Evolutionary conservation across 2,888 invertebrate species (phyloP).

Genomic region (Temnothorax unifasciatus): DNA sequence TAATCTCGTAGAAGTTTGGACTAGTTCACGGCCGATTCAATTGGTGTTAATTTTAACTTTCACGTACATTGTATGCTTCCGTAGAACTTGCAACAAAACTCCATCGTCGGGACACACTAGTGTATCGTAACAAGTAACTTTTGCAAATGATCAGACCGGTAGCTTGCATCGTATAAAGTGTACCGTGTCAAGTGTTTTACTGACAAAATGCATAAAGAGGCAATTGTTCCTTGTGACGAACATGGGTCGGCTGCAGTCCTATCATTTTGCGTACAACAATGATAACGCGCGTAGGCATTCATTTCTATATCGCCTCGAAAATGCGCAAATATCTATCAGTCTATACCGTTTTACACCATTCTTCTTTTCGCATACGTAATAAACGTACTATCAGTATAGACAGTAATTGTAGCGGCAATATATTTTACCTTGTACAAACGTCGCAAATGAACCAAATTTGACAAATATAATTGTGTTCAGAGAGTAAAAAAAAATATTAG

Average conservation of each 20-base stretch:
- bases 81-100: slow-evolving; percentile 6
- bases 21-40: neutral
- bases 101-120: neutral
- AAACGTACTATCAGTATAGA: neutral
- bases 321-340: neutral
- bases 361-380: slow-evolving; percentile 4
- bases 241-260: neutral
- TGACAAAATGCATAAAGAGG: slow-evolving; percentile 26
- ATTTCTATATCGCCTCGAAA: neutral
- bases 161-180: slow-evolving; percentile 1
- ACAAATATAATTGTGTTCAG: neutral
- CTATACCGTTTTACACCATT: neutral
- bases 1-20: neutral
- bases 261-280: neutral
- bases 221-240: slow-evolving; percentile 1
- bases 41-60: slow-evolving; percentile 13
- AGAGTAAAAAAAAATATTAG: neutral
- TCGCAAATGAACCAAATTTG: neutral
- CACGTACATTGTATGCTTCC: slow-evolving; percentile 3
- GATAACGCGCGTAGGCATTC: neutral
- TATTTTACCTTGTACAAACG: neutral
- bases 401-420: neutral
- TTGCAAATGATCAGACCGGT: slow-evolving; percentile 9
- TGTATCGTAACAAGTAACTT: slow-evolving; percentile 19
- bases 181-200: slow-evolving; percentile 12